A percentile compares a stretch with the other conserved stretches of the same genome.
These are phyloP conservation scores for Lutjanus argentimaculatus DNA, from an alignment of 2,797 vertebrate species.

Conservation along the genomic window DNA sequence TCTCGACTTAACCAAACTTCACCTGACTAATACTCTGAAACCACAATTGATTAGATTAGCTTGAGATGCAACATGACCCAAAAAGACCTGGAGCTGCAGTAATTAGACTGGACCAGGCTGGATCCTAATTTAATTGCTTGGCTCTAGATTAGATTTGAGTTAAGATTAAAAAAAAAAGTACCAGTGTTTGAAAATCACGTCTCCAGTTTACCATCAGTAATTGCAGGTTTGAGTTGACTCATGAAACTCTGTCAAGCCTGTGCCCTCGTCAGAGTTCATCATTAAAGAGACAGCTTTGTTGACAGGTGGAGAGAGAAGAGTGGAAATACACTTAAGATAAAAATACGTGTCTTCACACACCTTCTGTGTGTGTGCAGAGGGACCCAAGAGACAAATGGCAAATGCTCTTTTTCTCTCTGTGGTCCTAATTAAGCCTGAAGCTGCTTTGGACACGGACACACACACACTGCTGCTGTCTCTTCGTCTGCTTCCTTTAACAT, in stretches of 20 bases:
- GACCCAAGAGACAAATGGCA: constrained; percentile 8
- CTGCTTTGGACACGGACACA: constrained; percentile 40
- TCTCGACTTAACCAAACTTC: not conserved
- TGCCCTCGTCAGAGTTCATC: not conserved
- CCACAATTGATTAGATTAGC: not conserved
- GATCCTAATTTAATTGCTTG: not conserved
- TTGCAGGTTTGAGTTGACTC: not conserved
- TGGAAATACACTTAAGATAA: not conserved
- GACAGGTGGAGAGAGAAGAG: constrained; percentile 3
- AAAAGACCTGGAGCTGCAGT: constrained; percentile 1
- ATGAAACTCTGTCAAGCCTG: not conserved
- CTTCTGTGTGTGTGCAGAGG: not conserved
- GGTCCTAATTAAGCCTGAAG: constrained; percentile 60
- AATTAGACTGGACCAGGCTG: not conserved
- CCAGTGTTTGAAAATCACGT: not conserved
- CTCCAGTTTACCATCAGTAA: not conserved
- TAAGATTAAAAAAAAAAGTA: not conserved
- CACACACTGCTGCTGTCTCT: constrained; percentile 5
- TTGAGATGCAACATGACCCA: not conserved
- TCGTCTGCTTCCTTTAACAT: constrained; percentile 5
- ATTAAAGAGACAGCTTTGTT: constrained; percentile 1
- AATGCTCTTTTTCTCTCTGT: constrained; percentile 40
- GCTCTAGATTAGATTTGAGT: not conserved
- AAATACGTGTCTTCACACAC: not conserved
- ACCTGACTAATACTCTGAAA: not conserved